phyloP scores from a whole-genome alignment of 2,888 invertebrate genomes.

The Xestobium rufovillosum region DNA sequence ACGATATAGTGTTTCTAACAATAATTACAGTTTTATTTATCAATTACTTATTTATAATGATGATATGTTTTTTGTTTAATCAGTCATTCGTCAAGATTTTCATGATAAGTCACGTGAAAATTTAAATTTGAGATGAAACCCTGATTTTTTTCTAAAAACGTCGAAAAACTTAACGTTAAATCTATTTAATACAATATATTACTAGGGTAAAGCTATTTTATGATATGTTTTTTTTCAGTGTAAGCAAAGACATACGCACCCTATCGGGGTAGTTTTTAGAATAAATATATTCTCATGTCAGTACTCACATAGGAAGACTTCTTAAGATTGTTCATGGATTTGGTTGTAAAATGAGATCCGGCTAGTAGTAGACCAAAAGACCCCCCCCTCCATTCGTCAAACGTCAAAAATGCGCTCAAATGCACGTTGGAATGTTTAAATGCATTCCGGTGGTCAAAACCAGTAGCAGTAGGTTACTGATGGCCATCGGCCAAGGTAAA shows the following conservation, averaged over 20 bases:
- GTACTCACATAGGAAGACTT: constrained; percentile 42
- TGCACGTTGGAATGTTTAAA: too few species aligned
- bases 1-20: constrained; percentile 12
- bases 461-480: too few species aligned
- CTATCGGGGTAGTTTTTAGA: constrained; percentile 18
- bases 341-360: too few species aligned
- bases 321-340: constrained; percentile 40
- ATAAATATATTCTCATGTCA: constrained; percentile 22
- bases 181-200: constrained; percentile 10
- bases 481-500: too few species aligned
- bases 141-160: background rate
- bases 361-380: too few species aligned
- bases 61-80: constrained; percentile 31
- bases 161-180: constrained; percentile 4
- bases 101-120: background rate
- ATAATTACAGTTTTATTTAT: background rate
- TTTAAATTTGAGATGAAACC: background rate
- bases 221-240: constrained; percentile 39
- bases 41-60: constrained; percentile 20
- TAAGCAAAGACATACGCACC: constrained; percentile 36
- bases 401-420: too few species aligned
- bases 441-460: too few species aligned
- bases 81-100: too few species aligned
- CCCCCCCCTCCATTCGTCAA: too few species aligned
- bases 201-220: constrained; percentile 38